Conservation (phyloP, 2,797 vertebrate species). For the Spea hammondii region DNA sequence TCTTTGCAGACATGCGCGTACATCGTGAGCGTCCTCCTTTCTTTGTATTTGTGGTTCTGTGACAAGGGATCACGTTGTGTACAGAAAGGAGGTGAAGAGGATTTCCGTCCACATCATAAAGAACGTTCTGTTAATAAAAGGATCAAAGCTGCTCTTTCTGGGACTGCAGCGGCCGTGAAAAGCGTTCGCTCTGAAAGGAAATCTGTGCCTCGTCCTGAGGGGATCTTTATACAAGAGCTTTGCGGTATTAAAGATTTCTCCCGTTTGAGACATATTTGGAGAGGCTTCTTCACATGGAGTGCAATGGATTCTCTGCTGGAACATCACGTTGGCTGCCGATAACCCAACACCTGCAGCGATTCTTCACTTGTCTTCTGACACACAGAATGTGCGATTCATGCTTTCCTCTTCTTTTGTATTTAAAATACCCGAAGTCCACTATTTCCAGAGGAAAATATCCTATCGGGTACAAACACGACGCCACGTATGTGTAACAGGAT, state of each 20-base stretch:
- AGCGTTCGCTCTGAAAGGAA: conserved; percentile 45
- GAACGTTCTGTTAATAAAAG: conserved; percentile 47
- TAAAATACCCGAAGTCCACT: background rate
- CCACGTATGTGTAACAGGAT: no score
- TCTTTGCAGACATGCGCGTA: background rate
- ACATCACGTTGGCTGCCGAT: background rate
- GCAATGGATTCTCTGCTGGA: background rate
- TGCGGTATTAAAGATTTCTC: conserved; percentile 32
- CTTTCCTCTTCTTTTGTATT: conserved; percentile 15
- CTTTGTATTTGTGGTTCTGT: conserved; percentile 39
- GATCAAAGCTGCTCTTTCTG: conserved; percentile 35
- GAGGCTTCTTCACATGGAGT: conserved; percentile 10
- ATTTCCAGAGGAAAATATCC: no score
- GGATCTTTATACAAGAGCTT: conserved; percentile 44
- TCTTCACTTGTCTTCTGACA: no score
- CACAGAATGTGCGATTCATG: background rate
- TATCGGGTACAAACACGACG: no score
- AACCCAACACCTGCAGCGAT: conserved; percentile 8
- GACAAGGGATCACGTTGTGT: conserved; percentile 38
- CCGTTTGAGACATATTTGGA: conserved; percentile 13
- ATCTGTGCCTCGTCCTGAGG: conserved; percentile 49
- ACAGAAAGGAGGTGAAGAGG: conserved; percentile 32
- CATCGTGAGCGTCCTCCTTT: background rate
- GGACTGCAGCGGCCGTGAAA: conserved; percentile 44
- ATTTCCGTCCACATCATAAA: conserved; percentile 36